Percentiles rank a stretch among this genome's conserved stretches.
Evolutionary conservation across 1,140 invertebrate species (phyloP).

Genomic region (Bilobella aurantiaca): DNA sequence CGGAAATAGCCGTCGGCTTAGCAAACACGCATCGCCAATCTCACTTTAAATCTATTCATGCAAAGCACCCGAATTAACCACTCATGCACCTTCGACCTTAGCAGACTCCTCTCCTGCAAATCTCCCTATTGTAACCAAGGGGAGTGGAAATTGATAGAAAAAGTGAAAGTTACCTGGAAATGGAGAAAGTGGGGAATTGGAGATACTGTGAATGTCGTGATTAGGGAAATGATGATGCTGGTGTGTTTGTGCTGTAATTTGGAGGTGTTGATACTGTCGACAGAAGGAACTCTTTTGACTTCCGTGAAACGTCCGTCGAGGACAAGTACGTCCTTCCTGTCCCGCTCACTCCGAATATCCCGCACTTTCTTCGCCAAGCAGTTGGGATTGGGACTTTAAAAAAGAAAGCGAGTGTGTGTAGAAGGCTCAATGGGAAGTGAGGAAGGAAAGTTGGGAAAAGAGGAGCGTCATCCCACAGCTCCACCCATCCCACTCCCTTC

Average conservation of each 20-base stretch:
- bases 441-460: not conserved
- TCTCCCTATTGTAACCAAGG: too few species aligned
- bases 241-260: conserved; percentile 33
- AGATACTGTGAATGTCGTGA: conserved; percentile 1
- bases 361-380: not conserved
- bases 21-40: conserved; percentile 30
- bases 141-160: too few species aligned
- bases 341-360: conserved; percentile 31
- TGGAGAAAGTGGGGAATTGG: conserved; percentile 14
- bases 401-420: too few species aligned
- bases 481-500: not conserved
- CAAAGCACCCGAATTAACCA: too few species aligned
- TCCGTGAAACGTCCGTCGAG: conserved; percentile 35
- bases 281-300: conserved; percentile 35
- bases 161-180: too few species aligned
- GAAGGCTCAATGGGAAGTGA: not conserved
- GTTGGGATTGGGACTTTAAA: too few species aligned
- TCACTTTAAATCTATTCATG: conserved; percentile 34
- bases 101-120: too few species aligned
- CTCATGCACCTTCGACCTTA: too few species aligned
- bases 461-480: not conserved
- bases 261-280: conserved; percentile 34
- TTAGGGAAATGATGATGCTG: conserved; percentile 34
- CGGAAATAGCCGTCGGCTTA: conserved; percentile 34
- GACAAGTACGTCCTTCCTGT: conserved; percentile 36